phyloP scores from a whole-genome alignment of 2,888 invertebrate genomes.

The Epinotia demarniana region DNA sequence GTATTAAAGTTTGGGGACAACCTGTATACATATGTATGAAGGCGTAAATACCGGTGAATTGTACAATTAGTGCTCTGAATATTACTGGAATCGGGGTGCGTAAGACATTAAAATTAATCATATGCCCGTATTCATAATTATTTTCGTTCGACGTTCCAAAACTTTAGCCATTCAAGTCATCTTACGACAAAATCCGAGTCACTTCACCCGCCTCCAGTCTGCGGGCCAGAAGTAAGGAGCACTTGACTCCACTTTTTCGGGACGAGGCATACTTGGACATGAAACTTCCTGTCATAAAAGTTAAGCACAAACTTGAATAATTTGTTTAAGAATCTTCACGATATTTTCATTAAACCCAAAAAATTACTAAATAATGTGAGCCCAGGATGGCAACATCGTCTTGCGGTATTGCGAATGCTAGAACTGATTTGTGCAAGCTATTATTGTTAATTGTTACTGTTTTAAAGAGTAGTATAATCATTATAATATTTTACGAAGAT shows the following conservation, averaged over 20 bases:
- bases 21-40: too few relatives aligned
- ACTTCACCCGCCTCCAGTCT: slow-evolving; percentile 7
- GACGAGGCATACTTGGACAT: slow-evolving; percentile 22
- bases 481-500: too few relatives aligned
- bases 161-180: slow-evolving; percentile 26
- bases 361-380: neutral
- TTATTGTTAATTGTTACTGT: too few relatives aligned
- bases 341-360: neutral
- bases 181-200: slow-evolving; percentile 15
- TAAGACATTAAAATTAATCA: neutral
- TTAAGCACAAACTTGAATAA: slow-evolving; percentile 30
- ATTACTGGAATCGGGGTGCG: neutral
- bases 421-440: neutral
- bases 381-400: neutral
- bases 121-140: neutral
- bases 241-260: slow-evolving; percentile 32
- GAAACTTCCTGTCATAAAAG: slow-evolving; percentile 24
- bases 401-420: neutral
- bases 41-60: too few relatives aligned
- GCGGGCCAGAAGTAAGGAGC: slow-evolving; percentile 10
- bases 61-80: too few relatives aligned
- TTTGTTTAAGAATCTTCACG: slow-evolving; percentile 19
- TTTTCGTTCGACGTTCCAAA: slow-evolving; percentile 13
- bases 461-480: neutral
- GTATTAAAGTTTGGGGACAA: too few relatives aligned